Percentiles rank a stretch among this genome's conserved stretches.
Evolutionary conservation across 2,113 vertebrate species (phyloP).

Genomic region (Ctenodactylus gundi): DNA sequence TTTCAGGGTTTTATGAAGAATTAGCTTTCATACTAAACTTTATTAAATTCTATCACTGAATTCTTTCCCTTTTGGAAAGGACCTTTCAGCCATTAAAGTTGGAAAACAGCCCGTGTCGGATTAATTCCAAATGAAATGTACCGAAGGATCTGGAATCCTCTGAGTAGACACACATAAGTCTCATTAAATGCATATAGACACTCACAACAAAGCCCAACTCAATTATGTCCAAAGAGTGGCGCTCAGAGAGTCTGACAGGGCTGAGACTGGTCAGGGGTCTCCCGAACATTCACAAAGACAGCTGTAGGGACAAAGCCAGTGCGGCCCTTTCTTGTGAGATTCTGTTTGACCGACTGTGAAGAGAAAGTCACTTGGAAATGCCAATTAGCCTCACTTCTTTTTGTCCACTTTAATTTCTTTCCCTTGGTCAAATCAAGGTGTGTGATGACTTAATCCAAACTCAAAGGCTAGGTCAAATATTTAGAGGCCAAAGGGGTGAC

Average conservation of each 20-base stretch:
- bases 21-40: conserved; percentile 76
- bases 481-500: conserved; percentile 66
- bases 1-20: conserved; percentile 77
- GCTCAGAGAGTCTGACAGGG: conserved; percentile 50
- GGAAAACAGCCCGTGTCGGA: conserved; percentile 73
- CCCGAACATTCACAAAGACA: conserved; percentile 60
- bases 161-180: conserved; percentile 76
- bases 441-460: conserved; percentile 78
- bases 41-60: conserved; percentile 80
- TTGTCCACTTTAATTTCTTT: conserved; percentile 80
- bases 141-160: conserved; percentile 74
- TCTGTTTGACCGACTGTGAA: conserved; percentile 71
- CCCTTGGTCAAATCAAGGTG: conserved; percentile 80
- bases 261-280: conserved; percentile 73
- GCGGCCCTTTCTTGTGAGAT: conserved; percentile 72
- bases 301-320: conserved; percentile 74
- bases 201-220: conserved; percentile 73
- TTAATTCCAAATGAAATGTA: conserved; percentile 84
- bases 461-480: conserved; percentile 78
- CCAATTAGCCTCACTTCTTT: conserved; percentile 80
- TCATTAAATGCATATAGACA: conserved; percentile 73
- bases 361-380: conserved; percentile 77
- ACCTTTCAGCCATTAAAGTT: conserved; percentile 78
- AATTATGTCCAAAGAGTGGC: conserved; percentile 75
- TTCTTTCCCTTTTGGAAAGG: conserved; percentile 79